These are phyloP conservation scores for Paramuricea clavata DNA, from an alignment of 92 coral and sea anemone species.

Conservation along the genomic window DNA sequence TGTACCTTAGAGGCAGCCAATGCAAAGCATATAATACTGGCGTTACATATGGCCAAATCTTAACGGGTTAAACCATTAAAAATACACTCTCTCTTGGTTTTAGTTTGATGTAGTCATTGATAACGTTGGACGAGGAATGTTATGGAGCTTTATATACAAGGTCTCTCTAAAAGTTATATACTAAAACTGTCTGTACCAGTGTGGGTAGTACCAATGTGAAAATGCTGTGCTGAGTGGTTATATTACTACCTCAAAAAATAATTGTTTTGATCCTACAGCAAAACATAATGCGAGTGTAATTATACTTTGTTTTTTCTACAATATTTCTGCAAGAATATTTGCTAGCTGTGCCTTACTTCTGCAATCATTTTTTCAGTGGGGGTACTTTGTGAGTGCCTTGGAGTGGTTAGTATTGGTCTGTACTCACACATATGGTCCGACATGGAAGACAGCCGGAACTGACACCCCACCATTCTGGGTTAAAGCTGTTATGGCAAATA, in stretches of 20 bases:
- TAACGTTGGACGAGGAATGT: constrained; percentile 92
- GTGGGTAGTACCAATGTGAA: too few species aligned
- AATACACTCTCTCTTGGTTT: not conserved
- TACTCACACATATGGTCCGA: constrained; percentile 83
- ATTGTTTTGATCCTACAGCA: too few species aligned
- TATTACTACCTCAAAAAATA: too few species aligned
- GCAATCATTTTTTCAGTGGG: constrained; percentile 79
- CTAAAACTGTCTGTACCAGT: too few species aligned
- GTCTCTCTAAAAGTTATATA: constrained; percentile 31
- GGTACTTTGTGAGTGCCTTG: constrained; percentile 86
- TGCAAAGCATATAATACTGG: too few species aligned
- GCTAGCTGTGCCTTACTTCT: not conserved
- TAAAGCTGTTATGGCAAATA: constrained; percentile 89
- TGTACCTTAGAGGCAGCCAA: too few species aligned
- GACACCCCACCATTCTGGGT: constrained; percentile 86
- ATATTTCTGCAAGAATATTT: too few species aligned
- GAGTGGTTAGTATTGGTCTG: constrained; percentile 97
- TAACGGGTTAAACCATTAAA: too few species aligned
- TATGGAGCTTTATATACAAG: constrained; percentile 79
- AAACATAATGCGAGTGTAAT: not conserved
- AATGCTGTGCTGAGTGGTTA: too few species aligned
- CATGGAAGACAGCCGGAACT: constrained; percentile 72
- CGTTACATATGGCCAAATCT: too few species aligned
- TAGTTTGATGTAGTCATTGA: constrained; percentile 91
- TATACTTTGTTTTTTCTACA: too few species aligned